A percentile compares a stretch with the other conserved stretches of the same genome.
phyloP scores from a whole-genome alignment of 2,113 vertebrate genomes.

The Phalacrocorax carbo region DNA sequence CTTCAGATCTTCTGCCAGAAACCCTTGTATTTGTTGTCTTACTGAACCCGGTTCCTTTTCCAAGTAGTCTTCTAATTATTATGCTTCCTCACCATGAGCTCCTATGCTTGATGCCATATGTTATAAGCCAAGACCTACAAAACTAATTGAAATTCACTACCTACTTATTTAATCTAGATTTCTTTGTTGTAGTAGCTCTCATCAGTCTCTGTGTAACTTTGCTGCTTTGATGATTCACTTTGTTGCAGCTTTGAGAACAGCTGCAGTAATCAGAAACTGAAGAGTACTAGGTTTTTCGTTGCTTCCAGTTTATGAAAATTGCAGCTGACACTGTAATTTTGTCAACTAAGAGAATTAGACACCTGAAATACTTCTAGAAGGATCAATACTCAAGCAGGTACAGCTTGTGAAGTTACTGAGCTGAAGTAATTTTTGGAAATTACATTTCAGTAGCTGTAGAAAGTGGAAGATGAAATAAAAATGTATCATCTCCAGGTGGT shows the following conservation, averaged over 20 bases:
- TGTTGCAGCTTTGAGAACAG: neutral
- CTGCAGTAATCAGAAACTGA: neutral
- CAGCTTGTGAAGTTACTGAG: neutral
- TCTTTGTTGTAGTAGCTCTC: neutral
- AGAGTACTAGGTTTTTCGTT: neutral
- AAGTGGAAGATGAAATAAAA: neutral
- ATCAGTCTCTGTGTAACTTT: neutral
- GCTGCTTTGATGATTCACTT: neutral
- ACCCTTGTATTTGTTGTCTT: neutral
- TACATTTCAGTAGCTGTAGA: neutral
- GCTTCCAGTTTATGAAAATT: neutral
- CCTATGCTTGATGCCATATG: neutral
- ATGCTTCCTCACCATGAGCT: neutral
- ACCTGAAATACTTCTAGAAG: neutral
- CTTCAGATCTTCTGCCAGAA: neutral
- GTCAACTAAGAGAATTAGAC: neutral
- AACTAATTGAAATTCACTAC: neutral
- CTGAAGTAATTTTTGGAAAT: neutral
- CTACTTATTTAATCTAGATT: neutral
- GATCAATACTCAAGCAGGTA: neutral
- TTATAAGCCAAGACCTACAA: neutral
- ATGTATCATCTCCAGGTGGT: neutral
- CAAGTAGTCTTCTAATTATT: neutral
- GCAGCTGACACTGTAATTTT: neutral
- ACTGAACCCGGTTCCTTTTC: neutral